A percentile compares a stretch with the other conserved stretches of the same genome.
Conservation (phyloP, 2,888 invertebrate genomes). For the Abrostola tripartita region DNA sequence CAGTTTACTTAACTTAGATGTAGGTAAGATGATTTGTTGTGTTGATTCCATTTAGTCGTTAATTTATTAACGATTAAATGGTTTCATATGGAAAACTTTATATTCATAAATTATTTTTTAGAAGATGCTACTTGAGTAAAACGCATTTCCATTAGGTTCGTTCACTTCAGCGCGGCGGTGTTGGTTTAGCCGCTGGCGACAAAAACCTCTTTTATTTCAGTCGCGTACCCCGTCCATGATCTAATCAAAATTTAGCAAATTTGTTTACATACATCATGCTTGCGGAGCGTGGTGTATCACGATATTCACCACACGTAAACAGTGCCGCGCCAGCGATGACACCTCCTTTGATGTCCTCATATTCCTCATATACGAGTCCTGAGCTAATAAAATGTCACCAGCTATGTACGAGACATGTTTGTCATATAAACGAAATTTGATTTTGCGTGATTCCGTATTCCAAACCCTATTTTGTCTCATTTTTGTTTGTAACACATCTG, state of each 20-base stretch:
- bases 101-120: background rate
- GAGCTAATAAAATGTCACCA: slow-evolving; percentile 79
- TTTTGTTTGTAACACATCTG: slow-evolving; percentile 70
- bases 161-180: slow-evolving; percentile 16
- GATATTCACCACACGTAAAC: slow-evolving; percentile 84
- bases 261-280: slow-evolving; percentile 82
- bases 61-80: too few species aligned
- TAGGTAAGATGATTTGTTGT: too few species aligned
- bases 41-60: too few species aligned
- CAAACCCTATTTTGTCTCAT: slow-evolving; percentile 71
- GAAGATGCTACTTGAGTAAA: background rate
- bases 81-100: too few species aligned
- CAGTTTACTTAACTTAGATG: too few species aligned
- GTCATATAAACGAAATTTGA: slow-evolving; percentile 79
- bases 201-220: slow-evolving; percentile 68
- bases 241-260: slow-evolving; percentile 85
- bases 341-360: slow-evolving; percentile 78
- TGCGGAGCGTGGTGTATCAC: slow-evolving; percentile 62
- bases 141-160: slow-evolving; percentile 8
- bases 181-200: slow-evolving; percentile 19
- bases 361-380: slow-evolving; percentile 64
- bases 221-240: slow-evolving; percentile 77
- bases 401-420: slow-evolving; percentile 75
- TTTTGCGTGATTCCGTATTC: slow-evolving; percentile 72
- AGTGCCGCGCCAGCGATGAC: slow-evolving; percentile 72